Evolutionary conservation across 2,888 invertebrate genomes (phyloP).

Genomic region (Hirtodrosophila cameraria): DNA sequence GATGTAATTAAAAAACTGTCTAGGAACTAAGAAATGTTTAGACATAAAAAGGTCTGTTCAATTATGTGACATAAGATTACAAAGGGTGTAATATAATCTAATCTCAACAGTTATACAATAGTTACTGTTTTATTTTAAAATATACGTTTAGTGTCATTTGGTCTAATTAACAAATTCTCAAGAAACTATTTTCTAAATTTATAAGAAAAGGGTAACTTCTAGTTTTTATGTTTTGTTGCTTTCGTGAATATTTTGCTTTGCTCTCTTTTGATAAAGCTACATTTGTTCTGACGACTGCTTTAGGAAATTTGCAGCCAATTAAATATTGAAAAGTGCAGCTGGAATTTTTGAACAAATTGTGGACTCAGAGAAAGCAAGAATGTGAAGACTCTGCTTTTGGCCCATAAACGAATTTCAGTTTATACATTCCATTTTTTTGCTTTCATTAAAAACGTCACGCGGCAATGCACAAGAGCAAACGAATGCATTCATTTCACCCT

Average conservation of each 20-base stretch:
- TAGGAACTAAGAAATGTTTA: no score
- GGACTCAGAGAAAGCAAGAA: conserved; percentile 1
- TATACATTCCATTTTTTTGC: not conserved
- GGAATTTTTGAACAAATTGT: conserved; percentile 1
- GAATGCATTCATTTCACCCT: conserved; percentile 38
- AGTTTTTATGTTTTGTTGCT: conserved; percentile 4
- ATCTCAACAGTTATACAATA: no score
- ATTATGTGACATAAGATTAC: no score
- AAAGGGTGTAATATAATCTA: no score
- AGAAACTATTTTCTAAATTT: no score
- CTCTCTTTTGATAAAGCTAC: conserved; percentile 1
- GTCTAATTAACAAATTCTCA: no score
- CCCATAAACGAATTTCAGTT: conserved; percentile 14
- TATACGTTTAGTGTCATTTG: no score
- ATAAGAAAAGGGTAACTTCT: no score
- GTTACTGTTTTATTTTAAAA: no score
- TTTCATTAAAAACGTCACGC: conserved; percentile 56
- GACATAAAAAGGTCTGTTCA: no score
- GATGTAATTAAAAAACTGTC: no score
- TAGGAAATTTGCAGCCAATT: conserved; percentile 53
- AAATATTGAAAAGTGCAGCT: conserved; percentile 59
- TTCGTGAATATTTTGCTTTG: conserved; percentile 7
- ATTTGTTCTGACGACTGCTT: no score
- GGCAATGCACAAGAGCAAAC: conserved; percentile 51
- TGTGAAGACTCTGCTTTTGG: conserved; percentile 4